These are phyloP conservation scores for Baccha elongata DNA, from an alignment of 2,888 invertebrate genomes.

Conservation along the genomic window DNA sequence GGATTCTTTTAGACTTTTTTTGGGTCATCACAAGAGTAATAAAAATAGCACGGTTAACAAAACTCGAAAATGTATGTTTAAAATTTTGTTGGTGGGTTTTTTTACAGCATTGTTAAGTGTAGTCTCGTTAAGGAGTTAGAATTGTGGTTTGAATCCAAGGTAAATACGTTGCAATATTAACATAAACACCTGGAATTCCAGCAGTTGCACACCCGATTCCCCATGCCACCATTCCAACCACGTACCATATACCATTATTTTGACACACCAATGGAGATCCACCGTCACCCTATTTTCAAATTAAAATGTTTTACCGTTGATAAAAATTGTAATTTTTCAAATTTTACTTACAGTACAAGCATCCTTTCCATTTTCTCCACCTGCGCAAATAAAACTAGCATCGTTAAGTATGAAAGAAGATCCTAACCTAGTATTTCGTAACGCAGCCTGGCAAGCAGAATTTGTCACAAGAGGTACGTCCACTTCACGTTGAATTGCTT, in stretches of 20 bases:
- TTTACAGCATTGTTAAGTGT: no score
- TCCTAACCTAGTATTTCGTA: conserved; percentile 87
- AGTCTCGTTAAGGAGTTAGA: conserved; percentile 39
- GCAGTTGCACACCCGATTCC: conserved; percentile 85
- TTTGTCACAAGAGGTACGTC: conserved; percentile 88
- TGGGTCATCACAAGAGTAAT: no score
- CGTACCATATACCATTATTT: conserved; percentile 80
- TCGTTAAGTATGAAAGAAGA: conserved; percentile 85
- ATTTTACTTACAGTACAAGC: conserved; percentile 87
- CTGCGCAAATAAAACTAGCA: conserved; percentile 90
- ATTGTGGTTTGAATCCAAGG: conserved; percentile 86
- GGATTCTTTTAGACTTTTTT: no score
- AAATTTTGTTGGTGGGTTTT: no score
- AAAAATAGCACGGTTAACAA: no score
- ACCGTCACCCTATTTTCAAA: conserved; percentile 82
- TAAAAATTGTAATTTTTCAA: background rate
- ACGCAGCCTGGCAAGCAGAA: conserved; percentile 85
- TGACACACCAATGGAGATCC: conserved; percentile 82
- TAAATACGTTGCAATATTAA: conserved; percentile 87
- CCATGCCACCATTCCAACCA: conserved; percentile 84
- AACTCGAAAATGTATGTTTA: no score
- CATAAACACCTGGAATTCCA: conserved; percentile 90
- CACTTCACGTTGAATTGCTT: conserved; percentile 89
- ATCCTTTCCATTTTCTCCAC: conserved; percentile 89
- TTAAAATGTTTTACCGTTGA: background rate